Conservation (phyloP, 2,113 vertebrate genomes). For the Heterocephalus glaber region DNA sequence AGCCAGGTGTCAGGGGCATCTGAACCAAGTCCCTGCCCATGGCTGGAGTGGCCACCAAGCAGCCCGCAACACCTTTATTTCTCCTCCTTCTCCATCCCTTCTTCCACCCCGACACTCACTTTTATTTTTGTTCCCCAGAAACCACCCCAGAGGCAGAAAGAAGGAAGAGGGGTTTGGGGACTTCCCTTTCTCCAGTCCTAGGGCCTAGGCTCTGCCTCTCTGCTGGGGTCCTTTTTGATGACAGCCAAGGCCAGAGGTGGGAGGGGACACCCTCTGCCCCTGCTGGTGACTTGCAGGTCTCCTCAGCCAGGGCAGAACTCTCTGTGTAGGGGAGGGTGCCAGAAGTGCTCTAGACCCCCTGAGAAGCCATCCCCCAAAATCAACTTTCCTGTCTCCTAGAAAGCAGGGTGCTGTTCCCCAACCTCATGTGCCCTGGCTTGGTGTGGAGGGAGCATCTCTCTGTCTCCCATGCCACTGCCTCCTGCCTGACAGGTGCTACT, state of each 20-base stretch:
- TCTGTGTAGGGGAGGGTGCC: rapidly evolving
- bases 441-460: constrained; percentile 62
- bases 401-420: constrained; percentile 51
- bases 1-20: rapidly evolving
- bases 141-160: background rate
- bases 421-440: constrained; percentile 36
- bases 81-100: background rate
- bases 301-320: background rate
- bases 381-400: constrained; percentile 44
- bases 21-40: background rate
- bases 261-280: background rate
- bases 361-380: constrained; percentile 47
- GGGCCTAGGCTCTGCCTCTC: too few relatives aligned
- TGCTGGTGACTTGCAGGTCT: background rate
- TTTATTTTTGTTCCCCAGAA: background rate
- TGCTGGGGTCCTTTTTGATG: background rate
- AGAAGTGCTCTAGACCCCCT: background rate
- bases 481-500: constrained; percentile 72
- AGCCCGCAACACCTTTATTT: background rate
- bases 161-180: background rate
- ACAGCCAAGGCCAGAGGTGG: background rate
- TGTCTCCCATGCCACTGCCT: constrained; percentile 44
- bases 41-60: background rate
- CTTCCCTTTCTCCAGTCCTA: background rate
- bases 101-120: background rate